Percentiles rank a stretch among this genome's conserved stretches.
These are phyloP conservation scores for Mesoclemmys tuberculata DNA, from an alignment of 2,113 vertebrate species.

Conservation along the genomic window DNA sequence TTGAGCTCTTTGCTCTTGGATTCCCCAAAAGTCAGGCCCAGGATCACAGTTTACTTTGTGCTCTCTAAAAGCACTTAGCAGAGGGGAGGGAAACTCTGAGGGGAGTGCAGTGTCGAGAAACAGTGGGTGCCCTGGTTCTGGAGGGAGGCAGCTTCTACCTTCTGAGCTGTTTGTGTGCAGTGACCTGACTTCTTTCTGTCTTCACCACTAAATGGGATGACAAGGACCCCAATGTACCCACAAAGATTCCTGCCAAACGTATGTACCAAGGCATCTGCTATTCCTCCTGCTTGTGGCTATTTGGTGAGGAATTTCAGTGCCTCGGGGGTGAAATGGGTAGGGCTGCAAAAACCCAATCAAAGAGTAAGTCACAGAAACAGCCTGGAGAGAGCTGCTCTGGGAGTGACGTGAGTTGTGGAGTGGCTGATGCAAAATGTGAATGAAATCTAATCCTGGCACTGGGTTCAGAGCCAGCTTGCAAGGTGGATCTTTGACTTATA, in stretches of 20 bases:
- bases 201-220: not conserved
- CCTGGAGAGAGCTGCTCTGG: not conserved
- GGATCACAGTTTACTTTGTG: not conserved
- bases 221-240: not conserved
- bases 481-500: not conserved
- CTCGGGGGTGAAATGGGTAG: not conserved
- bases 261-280: not conserved
- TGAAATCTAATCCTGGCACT: slow-evolving; percentile 5
- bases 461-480: slow-evolving; percentile 5
- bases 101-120: not conserved
- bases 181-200: not conserved
- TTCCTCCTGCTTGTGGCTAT: not conserved
- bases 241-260: not conserved
- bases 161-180: not conserved
- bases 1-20: rapidly evolving
- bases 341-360: not conserved
- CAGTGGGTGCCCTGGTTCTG: not conserved
- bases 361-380: not conserved
- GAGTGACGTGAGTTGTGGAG: not conserved
- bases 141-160: not conserved
- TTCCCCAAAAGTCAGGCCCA: not conserved
- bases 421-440: not conserved
- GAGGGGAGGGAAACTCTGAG: not conserved
- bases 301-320: not conserved
- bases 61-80: not conserved